These are phyloP conservation scores for Sebastes trivittatus DNA, from an alignment of 2,797 vertebrate species.

Conservation along the genomic window DNA sequence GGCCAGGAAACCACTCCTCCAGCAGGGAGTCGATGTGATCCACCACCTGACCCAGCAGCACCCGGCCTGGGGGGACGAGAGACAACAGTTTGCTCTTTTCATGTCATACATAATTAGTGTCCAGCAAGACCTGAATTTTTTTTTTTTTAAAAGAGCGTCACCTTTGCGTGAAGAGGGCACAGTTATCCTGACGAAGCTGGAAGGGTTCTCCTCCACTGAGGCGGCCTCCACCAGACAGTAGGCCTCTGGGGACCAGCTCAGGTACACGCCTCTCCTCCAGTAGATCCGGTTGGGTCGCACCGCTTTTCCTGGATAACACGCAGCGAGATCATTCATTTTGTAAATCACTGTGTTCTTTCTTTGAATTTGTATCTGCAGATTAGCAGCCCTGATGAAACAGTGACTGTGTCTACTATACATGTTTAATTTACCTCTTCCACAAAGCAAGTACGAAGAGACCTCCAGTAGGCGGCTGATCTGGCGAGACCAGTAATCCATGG, in stretches of 20 bases:
- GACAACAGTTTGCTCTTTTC: not conserved
- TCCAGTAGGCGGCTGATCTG: slow-evolving; percentile 93
- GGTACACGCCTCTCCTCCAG: slow-evolving; percentile 94
- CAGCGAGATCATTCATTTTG: not conserved
- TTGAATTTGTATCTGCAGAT: not conserved
- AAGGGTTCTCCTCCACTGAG: slow-evolving; percentile 80
- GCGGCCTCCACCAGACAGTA: slow-evolving; percentile 93
- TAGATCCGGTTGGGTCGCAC: slow-evolving; percentile 91
- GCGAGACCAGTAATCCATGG: slow-evolving; percentile 97
- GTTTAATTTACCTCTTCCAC: slow-evolving; percentile 88
- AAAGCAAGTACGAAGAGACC: slow-evolving; percentile 90
- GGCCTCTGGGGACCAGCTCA: slow-evolving; percentile 94
- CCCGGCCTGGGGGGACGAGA: slow-evolving; percentile 80
- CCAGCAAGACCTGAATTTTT: not conserved
- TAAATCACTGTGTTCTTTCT: not conserved
- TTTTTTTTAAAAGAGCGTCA: slow-evolving; percentile 41
- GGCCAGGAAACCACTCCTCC: slow-evolving; percentile 97
- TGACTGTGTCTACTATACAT: too few relatives aligned
- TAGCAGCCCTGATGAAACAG: not conserved
- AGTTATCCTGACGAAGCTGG: slow-evolving; percentile 92
- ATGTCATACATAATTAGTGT: not conserved
- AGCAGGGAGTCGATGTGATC: slow-evolving; percentile 97
- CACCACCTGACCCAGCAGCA: slow-evolving; percentile 94
- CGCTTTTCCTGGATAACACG: slow-evolving; percentile 79
- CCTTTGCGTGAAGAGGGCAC: slow-evolving; percentile 95